A percentile compares a stretch with the other conserved stretches of the same genome.
These are phyloP conservation scores for Anniella stebbinsi DNA, from an alignment of 2,797 vertebrate species.

Conservation along the genomic window DNA sequence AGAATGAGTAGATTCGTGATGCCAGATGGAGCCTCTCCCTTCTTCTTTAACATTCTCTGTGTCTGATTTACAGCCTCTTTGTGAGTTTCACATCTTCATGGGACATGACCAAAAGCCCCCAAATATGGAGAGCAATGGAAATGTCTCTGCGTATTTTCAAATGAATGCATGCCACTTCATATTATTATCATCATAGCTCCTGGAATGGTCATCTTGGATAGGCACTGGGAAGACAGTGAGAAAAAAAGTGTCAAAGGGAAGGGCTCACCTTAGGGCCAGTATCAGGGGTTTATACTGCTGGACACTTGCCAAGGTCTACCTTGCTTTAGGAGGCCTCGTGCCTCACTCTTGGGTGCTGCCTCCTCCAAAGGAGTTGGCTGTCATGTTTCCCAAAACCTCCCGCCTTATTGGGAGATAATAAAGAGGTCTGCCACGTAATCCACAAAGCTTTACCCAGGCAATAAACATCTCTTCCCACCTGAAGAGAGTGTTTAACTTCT, in stretches of 20 bases:
- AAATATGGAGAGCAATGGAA: not conserved
- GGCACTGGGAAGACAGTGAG: not conserved
- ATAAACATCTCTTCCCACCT: no score
- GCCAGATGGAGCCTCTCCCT: not conserved
- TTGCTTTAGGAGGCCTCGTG: not conserved
- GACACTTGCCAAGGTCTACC: not conserved
- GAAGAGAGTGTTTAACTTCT: no score
- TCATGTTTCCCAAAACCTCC: no score
- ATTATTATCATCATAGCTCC: not conserved
- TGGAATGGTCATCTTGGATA: not conserved
- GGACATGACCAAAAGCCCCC: not conserved
- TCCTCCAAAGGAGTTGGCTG: not conserved
- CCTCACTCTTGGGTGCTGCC: not conserved
- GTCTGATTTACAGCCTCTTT: not conserved
- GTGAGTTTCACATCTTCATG: not conserved
- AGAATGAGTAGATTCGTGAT: conserved; percentile 2
- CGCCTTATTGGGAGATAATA: no score
- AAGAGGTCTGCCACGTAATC: no score
- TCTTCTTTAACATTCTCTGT: not conserved
- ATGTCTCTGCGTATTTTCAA: not conserved
- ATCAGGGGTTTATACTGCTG: not conserved
- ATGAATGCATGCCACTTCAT: not conserved
- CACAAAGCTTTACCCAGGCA: no score
- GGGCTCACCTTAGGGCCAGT: no score
- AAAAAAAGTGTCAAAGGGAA: not conserved